phyloP scores from a whole-genome alignment of 1,140 invertebrate genomes.

The Drosophila chauvacae region DNA sequence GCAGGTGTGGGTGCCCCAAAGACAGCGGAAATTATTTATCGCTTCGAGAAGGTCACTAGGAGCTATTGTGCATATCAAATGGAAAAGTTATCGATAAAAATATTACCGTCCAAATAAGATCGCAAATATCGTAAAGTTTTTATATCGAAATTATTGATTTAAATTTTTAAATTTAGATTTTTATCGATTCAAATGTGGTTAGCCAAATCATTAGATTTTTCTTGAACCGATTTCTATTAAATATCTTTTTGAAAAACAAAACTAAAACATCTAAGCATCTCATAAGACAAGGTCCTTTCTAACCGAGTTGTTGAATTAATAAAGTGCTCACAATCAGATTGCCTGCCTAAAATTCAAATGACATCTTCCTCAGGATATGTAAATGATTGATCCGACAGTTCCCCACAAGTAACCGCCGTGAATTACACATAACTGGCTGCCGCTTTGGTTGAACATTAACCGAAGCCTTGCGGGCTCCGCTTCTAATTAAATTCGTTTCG shows the following conservation, averaged over 20 bases:
- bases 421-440: constrained; percentile 34
- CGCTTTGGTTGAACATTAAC: constrained; percentile 37
- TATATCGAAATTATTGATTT: not conserved
- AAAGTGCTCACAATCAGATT: not conserved
- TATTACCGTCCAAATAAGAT: not conserved
- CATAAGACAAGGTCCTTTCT: not conserved
- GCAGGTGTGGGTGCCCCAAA: constrained; percentile 1
- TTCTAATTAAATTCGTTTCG: constrained; percentile 73
- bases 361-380: constrained; percentile 1
- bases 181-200: not conserved
- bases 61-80: not conserved
- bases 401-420: constrained; percentile 6
- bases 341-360: constrained; percentile 2
- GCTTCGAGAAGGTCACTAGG: constrained; percentile 9
- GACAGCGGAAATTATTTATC: constrained; percentile 39
- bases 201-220: too few species aligned
- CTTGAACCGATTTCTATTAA: too few species aligned
- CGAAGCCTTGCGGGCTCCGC: constrained; percentile 48
- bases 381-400: constrained; percentile 10
- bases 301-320: not conserved
- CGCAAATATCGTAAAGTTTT: not conserved
- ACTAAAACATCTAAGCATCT: not conserved
- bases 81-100: not conserved
- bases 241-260: not conserved
- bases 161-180: not conserved